Evolutionary conservation across 2,888 invertebrate species (phyloP).

Genomic region (Polydrusus cervinus): DNA sequence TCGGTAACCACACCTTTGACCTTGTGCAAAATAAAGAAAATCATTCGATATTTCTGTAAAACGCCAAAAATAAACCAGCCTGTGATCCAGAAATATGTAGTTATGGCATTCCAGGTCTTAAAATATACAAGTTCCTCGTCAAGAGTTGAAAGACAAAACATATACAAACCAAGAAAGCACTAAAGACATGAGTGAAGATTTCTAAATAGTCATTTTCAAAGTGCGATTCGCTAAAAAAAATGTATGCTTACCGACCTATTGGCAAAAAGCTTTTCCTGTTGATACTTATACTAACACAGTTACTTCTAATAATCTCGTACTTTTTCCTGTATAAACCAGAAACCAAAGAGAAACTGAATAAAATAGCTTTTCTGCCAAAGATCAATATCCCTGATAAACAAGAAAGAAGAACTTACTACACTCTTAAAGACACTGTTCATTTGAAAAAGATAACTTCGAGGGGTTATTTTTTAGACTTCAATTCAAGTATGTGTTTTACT

Average conservation of each 20-base stretch:
- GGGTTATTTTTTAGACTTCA: slow-evolving; percentile 67
- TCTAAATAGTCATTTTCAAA: background rate
- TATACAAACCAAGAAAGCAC: no score
- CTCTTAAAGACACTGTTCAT: slow-evolving; percentile 28
- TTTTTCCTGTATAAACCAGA: slow-evolving; percentile 43
- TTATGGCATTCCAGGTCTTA: background rate
- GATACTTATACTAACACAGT: slow-evolving; percentile 35
- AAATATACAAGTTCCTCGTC: slow-evolving; percentile 1
- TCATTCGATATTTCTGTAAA: slow-evolving; percentile 8
- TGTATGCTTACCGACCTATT: slow-evolving; percentile 32
- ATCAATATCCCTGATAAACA: background rate
- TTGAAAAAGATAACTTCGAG: slow-evolving; percentile 40
- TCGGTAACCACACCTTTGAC: slow-evolving; percentile 15
- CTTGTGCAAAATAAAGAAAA: slow-evolving; percentile 3
- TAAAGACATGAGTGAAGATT: background rate
- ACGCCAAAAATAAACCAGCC: slow-evolving; percentile 33
- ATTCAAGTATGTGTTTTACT: slow-evolving; percentile 69
- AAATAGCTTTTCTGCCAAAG: slow-evolving; percentile 45
- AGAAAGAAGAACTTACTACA: slow-evolving; percentile 24
- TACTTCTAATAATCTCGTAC: slow-evolving; percentile 44
- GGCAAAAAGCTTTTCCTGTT: slow-evolving; percentile 34
- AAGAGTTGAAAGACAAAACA: background rate
- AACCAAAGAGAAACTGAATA: slow-evolving; percentile 40
- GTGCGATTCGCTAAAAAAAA: slow-evolving; percentile 18
- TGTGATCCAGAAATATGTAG: slow-evolving; percentile 12